Percentiles rank a stretch among this genome's conserved stretches.
phyloP scores from a whole-genome alignment of 2,888 invertebrate species.

The Drosophila kuntzei region DNA sequence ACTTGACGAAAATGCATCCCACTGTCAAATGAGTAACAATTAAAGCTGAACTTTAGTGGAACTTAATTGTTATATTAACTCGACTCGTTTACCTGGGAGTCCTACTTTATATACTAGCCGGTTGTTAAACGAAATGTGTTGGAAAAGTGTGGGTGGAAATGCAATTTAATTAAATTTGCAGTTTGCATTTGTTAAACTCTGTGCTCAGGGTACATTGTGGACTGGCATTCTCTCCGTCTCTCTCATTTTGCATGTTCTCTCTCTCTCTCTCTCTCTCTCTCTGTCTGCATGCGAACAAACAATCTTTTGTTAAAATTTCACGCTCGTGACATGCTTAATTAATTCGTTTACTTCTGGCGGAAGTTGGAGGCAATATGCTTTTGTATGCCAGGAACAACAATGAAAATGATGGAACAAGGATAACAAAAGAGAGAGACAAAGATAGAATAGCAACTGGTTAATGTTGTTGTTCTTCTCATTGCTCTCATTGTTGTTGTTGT shows the following conservation, averaged over 20 bases:
- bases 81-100: constrained; percentile 5
- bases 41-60: constrained; percentile 45
- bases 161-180: constrained; percentile 74
- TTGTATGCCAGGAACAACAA: constrained; percentile 42
- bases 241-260: not conserved
- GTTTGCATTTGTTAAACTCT: constrained; percentile 63
- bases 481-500: not conserved
- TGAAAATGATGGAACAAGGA: constrained; percentile 10
- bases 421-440: constrained; percentile 2
- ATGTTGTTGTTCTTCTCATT: constrained; percentile 13
- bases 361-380: constrained; percentile 19
- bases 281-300: constrained; percentile 18
- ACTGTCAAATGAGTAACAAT: constrained; percentile 51
- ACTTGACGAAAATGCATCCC: constrained; percentile 4
- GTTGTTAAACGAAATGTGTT: constrained; percentile 10
- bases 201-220: not conserved
- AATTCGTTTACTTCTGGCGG: constrained; percentile 68
- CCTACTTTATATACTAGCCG: not conserved
- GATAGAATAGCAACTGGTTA: constrained; percentile 11
- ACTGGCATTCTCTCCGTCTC: not conserved
- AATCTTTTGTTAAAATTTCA: constrained; percentile 72
- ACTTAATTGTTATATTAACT: constrained; percentile 68
- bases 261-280: not conserved
- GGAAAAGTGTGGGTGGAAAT: constrained; percentile 31
- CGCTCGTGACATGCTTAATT: constrained; percentile 74